A percentile compares a stretch with the other conserved stretches of the same genome.
Conservation (phyloP, 2,113 vertebrate genomes). For the Sphaerodactylus townsendi region DNA sequence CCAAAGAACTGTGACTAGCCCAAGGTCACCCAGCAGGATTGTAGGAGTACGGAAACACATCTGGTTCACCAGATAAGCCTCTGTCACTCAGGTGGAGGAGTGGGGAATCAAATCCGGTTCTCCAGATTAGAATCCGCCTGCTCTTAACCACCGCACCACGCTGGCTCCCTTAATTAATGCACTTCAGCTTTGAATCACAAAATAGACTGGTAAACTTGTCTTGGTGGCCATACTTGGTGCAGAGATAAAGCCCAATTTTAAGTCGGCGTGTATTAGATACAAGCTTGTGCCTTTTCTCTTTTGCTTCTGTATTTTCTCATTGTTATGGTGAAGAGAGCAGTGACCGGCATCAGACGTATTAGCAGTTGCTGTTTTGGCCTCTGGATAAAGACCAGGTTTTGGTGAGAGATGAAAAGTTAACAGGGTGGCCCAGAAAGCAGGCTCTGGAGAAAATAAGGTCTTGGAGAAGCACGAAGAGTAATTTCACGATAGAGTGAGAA, state of each 20-base stretch:
- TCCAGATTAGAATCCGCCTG: too few species aligned
- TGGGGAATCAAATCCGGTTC: too few species aligned
- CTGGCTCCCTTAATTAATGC: too few species aligned
- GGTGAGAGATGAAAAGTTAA: background rate
- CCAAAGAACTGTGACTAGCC: too few species aligned
- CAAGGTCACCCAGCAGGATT: too few species aligned
- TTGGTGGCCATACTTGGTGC: background rate
- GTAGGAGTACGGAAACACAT: too few species aligned
- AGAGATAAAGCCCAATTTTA: conserved; percentile 17
- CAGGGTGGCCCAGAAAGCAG: conserved; percentile 21
- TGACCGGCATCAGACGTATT: conserved; percentile 22
- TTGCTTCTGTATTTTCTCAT: conserved; percentile 23
- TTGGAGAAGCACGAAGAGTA: conserved; percentile 30
- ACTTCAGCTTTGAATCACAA: background rate
- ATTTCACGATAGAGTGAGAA: conserved; percentile 52
- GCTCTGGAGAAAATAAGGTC: conserved; percentile 24
- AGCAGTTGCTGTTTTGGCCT: conserved; percentile 35
- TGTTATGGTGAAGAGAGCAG: conserved; percentile 31
- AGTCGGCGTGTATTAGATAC: background rate
- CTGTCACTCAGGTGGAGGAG: too few species aligned
- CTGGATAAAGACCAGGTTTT: conserved; percentile 31
- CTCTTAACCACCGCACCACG: too few species aligned
- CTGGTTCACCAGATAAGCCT: too few species aligned
- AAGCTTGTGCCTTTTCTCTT: conserved; percentile 52
- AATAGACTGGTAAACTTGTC: background rate